A percentile compares a stretch with the other conserved stretches of the same genome.
These are phyloP conservation scores for Temnothorax curvispinosus DNA, from an alignment of 1,140 invertebrate species.

Conservation along the genomic window DNA sequence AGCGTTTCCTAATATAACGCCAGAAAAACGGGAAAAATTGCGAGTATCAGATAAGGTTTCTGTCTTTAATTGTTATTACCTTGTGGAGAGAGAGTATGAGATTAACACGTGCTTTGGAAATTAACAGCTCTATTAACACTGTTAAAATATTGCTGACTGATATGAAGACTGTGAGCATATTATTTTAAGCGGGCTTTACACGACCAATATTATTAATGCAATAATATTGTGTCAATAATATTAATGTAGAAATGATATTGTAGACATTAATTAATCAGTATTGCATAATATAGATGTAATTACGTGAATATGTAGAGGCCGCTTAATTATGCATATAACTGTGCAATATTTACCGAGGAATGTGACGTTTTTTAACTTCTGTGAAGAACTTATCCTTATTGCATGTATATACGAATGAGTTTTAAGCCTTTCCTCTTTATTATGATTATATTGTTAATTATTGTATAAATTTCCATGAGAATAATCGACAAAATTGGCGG, in stretches of 20 bases:
- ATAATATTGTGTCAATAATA: not conserved
- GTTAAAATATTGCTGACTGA: not conserved
- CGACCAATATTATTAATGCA: not conserved
- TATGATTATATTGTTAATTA: constrained; percentile 1
- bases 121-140: constrained; percentile 62
- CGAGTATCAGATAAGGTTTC: not conserved
- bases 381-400: constrained; percentile 4
- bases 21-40: not conserved
- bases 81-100: constrained; percentile 18
- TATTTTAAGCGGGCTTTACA: not conserved
- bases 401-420: constrained; percentile 10
- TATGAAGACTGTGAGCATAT: constrained; percentile 23
- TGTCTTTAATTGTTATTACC: constrained; percentile 31
- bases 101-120: constrained; percentile 61
- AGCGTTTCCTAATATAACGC: not conserved
- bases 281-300: not conserved
- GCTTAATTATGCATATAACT: not conserved
- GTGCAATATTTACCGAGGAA: constrained; percentile 22
- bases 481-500: not conserved
- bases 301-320: not conserved
- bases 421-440: not conserved
- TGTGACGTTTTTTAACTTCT: constrained; percentile 14
- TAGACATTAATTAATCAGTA: not conserved
- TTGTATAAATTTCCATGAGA: not conserved
- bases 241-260: not conserved